phyloP scores from a whole-genome alignment of 2,888 invertebrate genomes.

The Mayetiola destructor region DNA sequence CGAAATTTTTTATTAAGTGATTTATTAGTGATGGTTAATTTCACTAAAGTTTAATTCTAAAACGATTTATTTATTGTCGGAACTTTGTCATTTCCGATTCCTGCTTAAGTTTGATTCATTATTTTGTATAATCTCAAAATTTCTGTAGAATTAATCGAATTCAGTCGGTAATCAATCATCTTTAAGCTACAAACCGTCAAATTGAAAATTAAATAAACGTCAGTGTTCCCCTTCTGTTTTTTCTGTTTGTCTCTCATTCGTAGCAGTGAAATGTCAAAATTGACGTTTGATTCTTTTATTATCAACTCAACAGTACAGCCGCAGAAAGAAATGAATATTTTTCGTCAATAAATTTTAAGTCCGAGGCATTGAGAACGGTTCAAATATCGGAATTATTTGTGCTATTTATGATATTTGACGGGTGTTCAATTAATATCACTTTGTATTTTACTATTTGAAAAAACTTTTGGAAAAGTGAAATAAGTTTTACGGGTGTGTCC shows the following conservation, averaged over 20 bases:
- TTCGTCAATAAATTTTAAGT: neutral
- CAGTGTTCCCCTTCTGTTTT: neutral
- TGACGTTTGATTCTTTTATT: conserved; percentile 1
- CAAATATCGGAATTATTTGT: neutral
- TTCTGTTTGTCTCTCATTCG: neutral
- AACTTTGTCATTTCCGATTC: too few species aligned
- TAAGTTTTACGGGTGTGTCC: neutral
- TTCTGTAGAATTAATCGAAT: too few species aligned
- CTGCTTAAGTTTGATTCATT: too few species aligned
- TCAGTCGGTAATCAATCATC: too few species aligned
- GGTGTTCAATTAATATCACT: too few species aligned
- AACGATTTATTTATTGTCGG: too few species aligned
- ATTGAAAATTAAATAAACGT: too few species aligned
- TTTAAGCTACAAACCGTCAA: too few species aligned
- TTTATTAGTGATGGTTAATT: too few species aligned
- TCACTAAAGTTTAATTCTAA: too few species aligned
- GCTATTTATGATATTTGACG: neutral
- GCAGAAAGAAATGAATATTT: neutral
- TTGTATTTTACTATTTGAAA: neutral
- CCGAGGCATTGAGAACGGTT: neutral
- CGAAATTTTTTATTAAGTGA: too few species aligned
- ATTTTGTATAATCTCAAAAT: too few species aligned
- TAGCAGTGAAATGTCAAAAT: conserved; percentile 1
- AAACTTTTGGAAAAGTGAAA: neutral
- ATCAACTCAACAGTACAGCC: neutral